Percentiles rank a stretch among this genome's conserved stretches.
Evolutionary conservation across 2,113 vertebrate genomes (phyloP).

Genomic region (Bufo bufo): DNA sequence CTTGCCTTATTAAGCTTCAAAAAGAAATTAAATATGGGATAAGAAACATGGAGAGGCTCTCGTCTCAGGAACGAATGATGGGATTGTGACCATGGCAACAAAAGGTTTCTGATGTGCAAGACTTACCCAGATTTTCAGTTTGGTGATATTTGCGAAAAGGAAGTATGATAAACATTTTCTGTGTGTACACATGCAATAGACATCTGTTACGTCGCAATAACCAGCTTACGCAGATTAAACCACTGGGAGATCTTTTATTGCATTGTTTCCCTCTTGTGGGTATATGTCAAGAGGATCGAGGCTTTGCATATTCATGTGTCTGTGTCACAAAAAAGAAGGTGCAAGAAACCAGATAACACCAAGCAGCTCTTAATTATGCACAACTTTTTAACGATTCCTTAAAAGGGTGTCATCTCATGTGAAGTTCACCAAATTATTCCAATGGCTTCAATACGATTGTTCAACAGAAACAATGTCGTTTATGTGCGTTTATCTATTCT

Average conservation of each 20-base stretch:
- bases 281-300: constrained; percentile 65
- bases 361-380: constrained; percentile 48
- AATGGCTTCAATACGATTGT: constrained; percentile 20
- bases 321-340: constrained; percentile 42
- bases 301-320: constrained; percentile 55
- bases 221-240: constrained; percentile 60
- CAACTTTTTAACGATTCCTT: constrained; percentile 35
- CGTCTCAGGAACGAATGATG: constrained; percentile 33
- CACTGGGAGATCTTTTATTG: constrained; percentile 66
- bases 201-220: constrained; percentile 68
- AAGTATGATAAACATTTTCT: constrained; percentile 62
- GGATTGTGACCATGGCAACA: constrained; percentile 68
- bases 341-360: constrained; percentile 55
- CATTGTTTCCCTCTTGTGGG: constrained; percentile 62
- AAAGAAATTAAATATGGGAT: constrained; percentile 44
- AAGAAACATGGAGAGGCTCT: constrained; percentile 48
- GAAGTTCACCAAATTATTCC: constrained; percentile 57
- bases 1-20: constrained; percentile 54
- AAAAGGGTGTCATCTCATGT: constrained; percentile 59
- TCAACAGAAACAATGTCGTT: constrained; percentile 52
- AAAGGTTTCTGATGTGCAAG: constrained; percentile 54
- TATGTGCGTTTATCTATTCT: constrained; percentile 50
- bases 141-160: constrained; percentile 73
- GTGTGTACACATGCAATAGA: constrained; percentile 66
- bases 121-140: constrained; percentile 67